phyloP scores from a whole-genome alignment of 2,113 vertebrate species.

The Myrmecophaga tridactyla region DNA sequence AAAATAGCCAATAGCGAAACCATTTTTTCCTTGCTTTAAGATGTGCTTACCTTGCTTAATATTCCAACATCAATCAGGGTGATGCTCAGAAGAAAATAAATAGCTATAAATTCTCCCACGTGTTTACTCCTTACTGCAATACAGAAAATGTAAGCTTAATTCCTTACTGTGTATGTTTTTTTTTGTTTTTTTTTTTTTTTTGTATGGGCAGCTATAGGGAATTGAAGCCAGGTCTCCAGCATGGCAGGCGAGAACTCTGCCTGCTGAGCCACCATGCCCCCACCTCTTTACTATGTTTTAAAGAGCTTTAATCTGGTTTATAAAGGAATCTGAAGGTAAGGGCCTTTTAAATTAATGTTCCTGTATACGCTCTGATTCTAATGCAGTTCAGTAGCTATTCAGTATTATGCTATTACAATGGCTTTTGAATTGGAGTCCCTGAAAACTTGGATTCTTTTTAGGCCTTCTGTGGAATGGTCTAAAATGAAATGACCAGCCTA shows the following conservation, averaged over 20 bases:
- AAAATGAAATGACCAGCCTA: background rate
- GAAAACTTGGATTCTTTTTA: background rate
- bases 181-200: no score
- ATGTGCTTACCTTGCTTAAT: slow-evolving; percentile 46
- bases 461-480: background rate
- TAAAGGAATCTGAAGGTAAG: background rate
- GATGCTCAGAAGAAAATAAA: slow-evolving; percentile 25
- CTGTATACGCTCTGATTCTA: background rate
- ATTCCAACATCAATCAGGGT: slow-evolving; percentile 44
- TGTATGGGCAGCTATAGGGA: no score
- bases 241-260: no score
- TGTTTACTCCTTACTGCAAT: background rate
- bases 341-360: background rate
- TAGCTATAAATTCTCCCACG: background rate
- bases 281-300: background rate
- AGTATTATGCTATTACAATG: background rate
- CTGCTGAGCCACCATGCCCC: no score
- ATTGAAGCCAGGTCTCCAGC: no score
- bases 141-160: background rate
- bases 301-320: background rate
- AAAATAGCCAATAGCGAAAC: slow-evolving; percentile 34
- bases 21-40: slow-evolving; percentile 25
- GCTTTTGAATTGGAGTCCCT: background rate
- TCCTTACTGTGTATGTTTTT: background rate
- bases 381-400: background rate